Evolutionary conservation across 2,888 invertebrate genomes (phyloP).

Genomic region (Unio delphinus): DNA sequence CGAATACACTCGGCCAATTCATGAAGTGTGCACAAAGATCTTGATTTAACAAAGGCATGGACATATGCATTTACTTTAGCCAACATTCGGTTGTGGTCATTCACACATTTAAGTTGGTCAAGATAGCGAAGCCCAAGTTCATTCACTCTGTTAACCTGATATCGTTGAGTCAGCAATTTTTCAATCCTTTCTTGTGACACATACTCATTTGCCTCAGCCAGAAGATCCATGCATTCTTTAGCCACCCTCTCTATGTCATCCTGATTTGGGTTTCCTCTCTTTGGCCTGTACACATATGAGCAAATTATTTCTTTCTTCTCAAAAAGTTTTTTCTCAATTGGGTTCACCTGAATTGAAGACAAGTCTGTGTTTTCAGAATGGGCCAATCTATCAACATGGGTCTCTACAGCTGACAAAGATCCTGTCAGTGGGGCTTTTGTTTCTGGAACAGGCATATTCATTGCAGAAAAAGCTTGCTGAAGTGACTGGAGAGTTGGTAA

Average conservation of each 20-base stretch:
- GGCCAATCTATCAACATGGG: too few species aligned
- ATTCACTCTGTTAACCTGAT: constrained; percentile 21
- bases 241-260: constrained; percentile 56
- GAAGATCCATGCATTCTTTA: constrained; percentile 60
- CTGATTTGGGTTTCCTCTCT: constrained; percentile 11
- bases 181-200: constrained; percentile 60
- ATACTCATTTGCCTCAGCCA: constrained; percentile 60
- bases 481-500: too few species aligned
- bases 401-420: too few species aligned
- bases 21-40: constrained; percentile 60
- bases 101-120: constrained; percentile 45
- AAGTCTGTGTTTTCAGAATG: too few species aligned
- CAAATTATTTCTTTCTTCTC: constrained; percentile 32
- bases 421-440: too few species aligned
- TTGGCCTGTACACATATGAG: constrained; percentile 22
- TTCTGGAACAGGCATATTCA: too few species aligned
- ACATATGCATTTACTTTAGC: constrained; percentile 57
- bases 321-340: constrained; percentile 33
- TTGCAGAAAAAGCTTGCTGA: too few species aligned
- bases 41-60: constrained; percentile 59
- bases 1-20: constrained; percentile 56
- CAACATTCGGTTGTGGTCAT: constrained; percentile 50
- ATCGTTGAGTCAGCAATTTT: constrained; percentile 50
- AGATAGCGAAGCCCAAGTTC: constrained; percentile 25
- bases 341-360: constrained; percentile 5